Evolutionary conservation across 2,888 invertebrate species (phyloP), one percentile per base, ranked within the genome.

Genomic region (Ectemnius cavifrons): DNA sequence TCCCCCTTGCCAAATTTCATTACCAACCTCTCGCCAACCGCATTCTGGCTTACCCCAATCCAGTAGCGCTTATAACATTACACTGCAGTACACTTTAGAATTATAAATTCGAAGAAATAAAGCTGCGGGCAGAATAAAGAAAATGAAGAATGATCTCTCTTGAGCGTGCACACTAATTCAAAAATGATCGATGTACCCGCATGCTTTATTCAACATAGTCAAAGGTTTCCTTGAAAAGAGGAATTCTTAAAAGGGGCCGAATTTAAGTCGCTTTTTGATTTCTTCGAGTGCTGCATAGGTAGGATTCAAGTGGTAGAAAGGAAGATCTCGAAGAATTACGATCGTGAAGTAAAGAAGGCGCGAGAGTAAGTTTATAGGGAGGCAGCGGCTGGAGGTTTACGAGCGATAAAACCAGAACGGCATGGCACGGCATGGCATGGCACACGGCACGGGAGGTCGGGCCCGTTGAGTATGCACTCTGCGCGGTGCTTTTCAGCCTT

Each of bases 321-420:
- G 75, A 77, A 72, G 65, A 74, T 74, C 62, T 37, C 11, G 68
- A 64, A 64, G 70, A 83, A 76, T 79, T 79, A 79, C 77, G 77
- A 76, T 78, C 63, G 67, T 62, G 75, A 71, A 68, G 70, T 75
- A 61, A 69, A 63, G 64, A 64, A 60, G 67, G 63, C 70, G 68
- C 62, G 60, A 62, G 52, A 13, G 57, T 37, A 59, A 66, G 74
- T 83, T 83, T 82, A 82, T 83, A 67, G 72, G 74, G 37, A 37
- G 76, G 77, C 64, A 64, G 57, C 46, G 71, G 69, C 63, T 66
- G 77, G 77, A 60, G 78, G 63, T 85, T 85, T 85, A 86, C 80
- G 85, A 81, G 80, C 82, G 78, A 85, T 83, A 83, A 85, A 85
- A 80, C 73, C 11, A 11, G 37, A 37, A 37, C 37, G 37, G 37